Evolutionary conservation across 2,797 vertebrate genomes (phyloP), one percentile per base, ranked within the genome.

Genomic region (Cirrhinus mrigala): DNA sequence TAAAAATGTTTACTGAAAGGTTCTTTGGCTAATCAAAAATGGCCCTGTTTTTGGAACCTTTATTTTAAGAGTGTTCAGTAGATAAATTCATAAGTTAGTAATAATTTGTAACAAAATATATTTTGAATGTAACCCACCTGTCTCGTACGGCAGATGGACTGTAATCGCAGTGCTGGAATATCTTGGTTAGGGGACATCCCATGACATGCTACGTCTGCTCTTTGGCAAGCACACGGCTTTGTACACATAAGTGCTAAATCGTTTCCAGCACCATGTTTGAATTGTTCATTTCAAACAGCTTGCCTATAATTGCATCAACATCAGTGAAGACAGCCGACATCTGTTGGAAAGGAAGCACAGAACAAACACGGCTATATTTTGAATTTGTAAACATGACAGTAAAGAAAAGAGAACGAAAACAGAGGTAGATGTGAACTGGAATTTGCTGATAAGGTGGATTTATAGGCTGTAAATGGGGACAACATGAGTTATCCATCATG

Each of bases 231-330:
- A 76, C 15, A n/a, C 7, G 33, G 82, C 50, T 78, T 70, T 78
- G 60, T 58, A 58, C 50, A 78, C 64, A 29, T 44, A 78, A 56
- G 50, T 69, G 74, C 62, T 77, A 68, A 84, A 70, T 60, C 50
- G 48, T 44, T 78, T 56, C 44, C 66, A 60, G 64, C 66, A 50
- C 64, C 66, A 60, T 79, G 85, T 79, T 82, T 86, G 85, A 82
- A 83, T 71, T 71, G 80, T 73, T 86, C 66, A 64, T 79, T 79
- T 86, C 66, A 52, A 86, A 78, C 85, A 83, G 85, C 81, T 86
- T 86, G 85, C 73, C 64, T 82, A 78, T 86, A 78, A 86, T 83
- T 86, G 81, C 74, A 71, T 79, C 81, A 69, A 62, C 85, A 86
- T 83, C 68, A 83, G 66, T 62, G 48, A 73, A 85, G 62, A 71